Evolutionary conservation across 1,140 invertebrate species (phyloP), one percentile per base, ranked within the genome.

Genomic region (Helicoverpa zea): DNA sequence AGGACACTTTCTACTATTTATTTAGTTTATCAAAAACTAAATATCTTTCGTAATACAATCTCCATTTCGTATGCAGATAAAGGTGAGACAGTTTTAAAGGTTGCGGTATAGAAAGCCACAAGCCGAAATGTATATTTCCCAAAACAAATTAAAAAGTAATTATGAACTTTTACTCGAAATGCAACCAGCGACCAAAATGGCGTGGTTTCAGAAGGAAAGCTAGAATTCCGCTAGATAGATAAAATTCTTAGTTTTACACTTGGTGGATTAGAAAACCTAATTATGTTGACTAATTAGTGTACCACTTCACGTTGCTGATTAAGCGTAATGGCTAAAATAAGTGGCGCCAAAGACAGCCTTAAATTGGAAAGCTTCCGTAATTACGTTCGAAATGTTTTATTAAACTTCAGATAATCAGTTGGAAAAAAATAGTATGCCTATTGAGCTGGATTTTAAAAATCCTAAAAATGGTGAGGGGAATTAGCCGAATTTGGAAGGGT

Each of bases 151-250:
- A 30, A 43, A 43, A 16, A 43, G 29, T 30, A 64, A 64, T 64
- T 64, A 64, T 35, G 35, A 64, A 64, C 61, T 64, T 64, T 64
- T 64, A 64, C 61, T 43, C 35, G 61, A 35, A 64, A 43, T 29
- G 18, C 12, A 59, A 23, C 58, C 23, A 59, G 58, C 58, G 58
- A 29, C 35, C 58, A 30, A 61, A 61, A 29, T 29, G 23, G 23
- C 12, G 23, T 61, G 14, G 18, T 61, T 29, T 61, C 58, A 13
- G 58, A 30, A 23, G 29, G 23, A 29, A 14, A 11, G 13, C 29
- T 61, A 61, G 58, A 30, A 61, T 13, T 61, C 23, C 29, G 23
- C 23, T 14, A 29, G 29, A 61, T 61, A 64, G 14, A 64, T 64
- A 64, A 47, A n/a, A 47, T 61, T 61, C 23, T 61, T 7, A 29